A percentile compares a stretch with the other conserved stretches of the same genome.
These are phyloP conservation scores for Sminthurides bifidus DNA, from an alignment of 1,140 invertebrate genomes.

Conservation along the genomic window DNA sequence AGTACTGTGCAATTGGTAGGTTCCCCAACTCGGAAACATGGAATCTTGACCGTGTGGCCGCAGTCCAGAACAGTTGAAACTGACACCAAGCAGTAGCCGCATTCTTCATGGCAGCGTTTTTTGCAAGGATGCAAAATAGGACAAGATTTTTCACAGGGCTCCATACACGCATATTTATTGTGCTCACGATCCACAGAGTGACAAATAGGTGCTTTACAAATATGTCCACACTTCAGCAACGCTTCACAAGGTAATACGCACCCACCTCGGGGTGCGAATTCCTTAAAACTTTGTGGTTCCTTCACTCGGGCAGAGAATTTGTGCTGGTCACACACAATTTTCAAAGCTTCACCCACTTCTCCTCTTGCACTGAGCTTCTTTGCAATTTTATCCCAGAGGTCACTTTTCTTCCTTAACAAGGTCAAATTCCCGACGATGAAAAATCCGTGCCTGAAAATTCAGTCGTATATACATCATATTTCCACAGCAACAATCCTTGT, in stretches of 20 bases:
- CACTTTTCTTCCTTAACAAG: constrained; percentile 36
- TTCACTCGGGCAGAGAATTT: not conserved
- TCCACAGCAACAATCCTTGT: too few relatives aligned
- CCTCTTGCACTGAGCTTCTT: constrained; percentile 11
- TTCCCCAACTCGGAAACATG: not conserved
- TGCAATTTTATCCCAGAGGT: constrained; percentile 25
- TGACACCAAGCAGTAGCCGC: not conserved
- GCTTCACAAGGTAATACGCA: constrained; percentile 13
- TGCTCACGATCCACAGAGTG: constrained; percentile 30
- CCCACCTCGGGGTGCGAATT: constrained; percentile 15
- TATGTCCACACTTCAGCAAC: constrained; percentile 23
- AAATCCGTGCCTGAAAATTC: constrained; percentile 41
- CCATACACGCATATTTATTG: not conserved
- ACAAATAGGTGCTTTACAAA: constrained; percentile 30
- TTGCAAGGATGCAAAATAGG: not conserved
- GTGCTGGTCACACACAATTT: constrained; percentile 32
- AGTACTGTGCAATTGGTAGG: constrained; percentile 4
- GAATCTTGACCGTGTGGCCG: not conserved
- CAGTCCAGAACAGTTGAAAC: not conserved
- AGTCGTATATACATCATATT: too few relatives aligned
- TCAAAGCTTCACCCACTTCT: constrained; percentile 32
- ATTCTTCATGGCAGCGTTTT: not conserved
- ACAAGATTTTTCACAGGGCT: not conserved
- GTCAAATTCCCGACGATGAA: constrained; percentile 53
- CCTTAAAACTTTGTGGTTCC: constrained; percentile 9